Evolutionary conservation across 2,113 vertebrate genomes (phyloP).

Genomic region (Toxostoma redivivum): DNA sequence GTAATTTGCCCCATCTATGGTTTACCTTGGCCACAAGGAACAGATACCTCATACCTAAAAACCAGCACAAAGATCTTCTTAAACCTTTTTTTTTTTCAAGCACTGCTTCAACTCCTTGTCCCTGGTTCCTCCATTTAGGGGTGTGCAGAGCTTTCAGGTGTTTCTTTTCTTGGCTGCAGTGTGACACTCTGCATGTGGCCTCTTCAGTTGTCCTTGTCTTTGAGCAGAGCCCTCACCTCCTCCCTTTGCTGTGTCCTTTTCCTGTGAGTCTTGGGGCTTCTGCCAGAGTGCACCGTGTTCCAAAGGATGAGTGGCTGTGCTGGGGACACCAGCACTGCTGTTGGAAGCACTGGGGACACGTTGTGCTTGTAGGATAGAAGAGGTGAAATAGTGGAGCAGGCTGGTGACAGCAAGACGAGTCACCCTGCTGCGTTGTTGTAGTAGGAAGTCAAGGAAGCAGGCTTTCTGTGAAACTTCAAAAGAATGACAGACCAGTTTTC

Average conservation of each 20-base stretch:
- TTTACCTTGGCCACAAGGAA: background rate
- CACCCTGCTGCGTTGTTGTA: background rate
- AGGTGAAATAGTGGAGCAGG: background rate
- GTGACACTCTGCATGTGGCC: background rate
- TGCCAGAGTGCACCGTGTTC: background rate
- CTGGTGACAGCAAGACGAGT: background rate
- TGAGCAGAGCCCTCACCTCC: background rate
- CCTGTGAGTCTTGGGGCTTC: background rate
- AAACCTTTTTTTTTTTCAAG: background rate
- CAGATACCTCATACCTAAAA: background rate
- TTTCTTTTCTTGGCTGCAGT: fast-evolving
- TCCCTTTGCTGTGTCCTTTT: background rate
- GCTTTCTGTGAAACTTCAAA: background rate
- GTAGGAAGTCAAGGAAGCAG: background rate
- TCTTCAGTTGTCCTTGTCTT: background rate
- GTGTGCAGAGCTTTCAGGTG: background rate
- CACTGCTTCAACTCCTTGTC: background rate
- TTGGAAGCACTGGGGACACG: fast-evolving
- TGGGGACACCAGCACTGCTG: background rate
- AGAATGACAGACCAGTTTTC: background rate
- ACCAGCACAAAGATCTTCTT: background rate
- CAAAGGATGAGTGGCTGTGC: background rate
- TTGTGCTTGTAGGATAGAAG: background rate
- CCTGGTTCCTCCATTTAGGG: background rate
- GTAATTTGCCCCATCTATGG: background rate